Conservation (phyloP, 2,888 invertebrate species). For the Drosophila stalkeri region DNA sequence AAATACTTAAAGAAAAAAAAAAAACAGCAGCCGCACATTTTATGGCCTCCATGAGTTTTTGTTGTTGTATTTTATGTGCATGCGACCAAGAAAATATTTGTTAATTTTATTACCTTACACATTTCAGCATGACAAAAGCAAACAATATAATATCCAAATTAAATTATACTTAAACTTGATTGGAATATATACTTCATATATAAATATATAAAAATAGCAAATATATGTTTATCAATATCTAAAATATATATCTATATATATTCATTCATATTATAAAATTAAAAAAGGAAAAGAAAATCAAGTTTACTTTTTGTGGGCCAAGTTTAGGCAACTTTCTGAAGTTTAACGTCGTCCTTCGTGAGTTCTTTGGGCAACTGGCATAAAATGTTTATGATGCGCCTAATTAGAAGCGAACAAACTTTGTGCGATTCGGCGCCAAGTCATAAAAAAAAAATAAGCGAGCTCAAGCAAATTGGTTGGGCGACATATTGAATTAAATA, state of each 20-base stretch:
- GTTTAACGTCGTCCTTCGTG: neutral
- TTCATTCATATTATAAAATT: neutral
- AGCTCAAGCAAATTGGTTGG: conserved; percentile 56
- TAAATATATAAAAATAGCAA: neutral
- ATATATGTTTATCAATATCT: neutral
- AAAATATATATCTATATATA: neutral
- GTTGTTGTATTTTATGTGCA: conserved; percentile 10
- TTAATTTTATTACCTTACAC: conserved; percentile 21
- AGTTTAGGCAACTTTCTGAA: conserved; percentile 22
- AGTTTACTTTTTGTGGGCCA: neutral
- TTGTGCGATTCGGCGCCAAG: conserved; percentile 23
- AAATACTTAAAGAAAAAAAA: conserved; percentile 3
- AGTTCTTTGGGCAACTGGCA: conserved; percentile 23
- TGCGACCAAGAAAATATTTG: conserved; percentile 28
- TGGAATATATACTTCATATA: neutral
- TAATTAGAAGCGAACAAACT: conserved; percentile 62
- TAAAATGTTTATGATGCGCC: conserved; percentile 71
- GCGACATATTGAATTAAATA: conserved; percentile 77
- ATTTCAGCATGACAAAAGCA: conserved; percentile 1
- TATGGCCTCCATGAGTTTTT: neutral
- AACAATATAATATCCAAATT: conserved; percentile 1
- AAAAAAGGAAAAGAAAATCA: neutral
- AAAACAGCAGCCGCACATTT: conserved; percentile 4
- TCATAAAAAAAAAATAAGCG: conserved; percentile 55
- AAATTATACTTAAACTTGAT: neutral